Base-by-base conservation (phyloP, 92 coral and sea anemone species). In the Parazoanthus swiftii region DNA sequence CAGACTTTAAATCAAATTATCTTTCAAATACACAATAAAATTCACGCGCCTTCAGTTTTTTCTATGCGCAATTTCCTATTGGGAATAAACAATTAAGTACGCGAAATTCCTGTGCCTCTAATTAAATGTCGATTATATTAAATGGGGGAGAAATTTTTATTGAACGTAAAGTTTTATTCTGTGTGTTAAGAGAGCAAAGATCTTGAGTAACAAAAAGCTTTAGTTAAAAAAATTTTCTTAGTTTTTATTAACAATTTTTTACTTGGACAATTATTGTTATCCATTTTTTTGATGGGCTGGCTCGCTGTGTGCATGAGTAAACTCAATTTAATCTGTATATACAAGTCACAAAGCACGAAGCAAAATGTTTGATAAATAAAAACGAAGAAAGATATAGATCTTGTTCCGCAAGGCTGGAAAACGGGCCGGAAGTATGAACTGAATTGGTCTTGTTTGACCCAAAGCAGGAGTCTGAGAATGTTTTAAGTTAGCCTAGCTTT, bases 301-400 rank as follows among this genome's bases (percentile, higher is more conserved):
- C 67, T 84, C 36, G 87, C 50, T 39, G 38, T 71, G 87, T 56
- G 87, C 87, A 65, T 43, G 85, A 63, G 71, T 67, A 66, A 82
- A 82, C 76, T 82, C 86, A 6, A 46, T 43, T 66, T 66, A 65
- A 67, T 46, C 58, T 82, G 86, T 82, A 82, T 82, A 82, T 82
- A 66, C 76, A 82, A 39, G 36, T 66, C 86, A 82, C 58, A 67
- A 82, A 44, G 76, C 76, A 82, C 76, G 37, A 66, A 82, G 54
- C 38, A 23, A 11, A 82, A 82, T 82, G 58, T 66, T 67, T 66
- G 75, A 82, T 39, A 82, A 67, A 38, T 71, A 39, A 76, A 76
- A 16, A 70, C 51, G 44, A 43, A 67, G 58, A 68, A 33, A 82
- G 58, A 82, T 43, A 43, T 75, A 37, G n/a, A 75, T 67, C 16